phyloP scores from a whole-genome alignment of 2,888 invertebrate species.

The Machimus atricapillus region DNA sequence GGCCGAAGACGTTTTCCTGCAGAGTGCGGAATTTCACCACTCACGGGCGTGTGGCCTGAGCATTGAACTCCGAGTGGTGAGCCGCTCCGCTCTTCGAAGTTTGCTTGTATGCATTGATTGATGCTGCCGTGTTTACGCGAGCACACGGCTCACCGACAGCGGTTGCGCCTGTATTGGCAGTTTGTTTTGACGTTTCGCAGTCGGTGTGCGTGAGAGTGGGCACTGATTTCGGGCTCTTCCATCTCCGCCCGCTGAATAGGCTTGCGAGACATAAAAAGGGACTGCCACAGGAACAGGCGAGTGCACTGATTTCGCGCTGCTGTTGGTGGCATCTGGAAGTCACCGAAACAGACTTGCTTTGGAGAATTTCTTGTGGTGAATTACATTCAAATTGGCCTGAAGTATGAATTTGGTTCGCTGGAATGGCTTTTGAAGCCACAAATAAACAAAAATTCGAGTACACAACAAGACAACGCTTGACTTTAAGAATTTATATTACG shows the following conservation, averaged over 20 bases:
- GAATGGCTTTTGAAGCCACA: no score
- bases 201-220: background rate
- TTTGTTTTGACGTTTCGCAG: background rate
- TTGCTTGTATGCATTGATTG: background rate
- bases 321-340: background rate
- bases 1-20: background rate
- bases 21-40: background rate
- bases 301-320: background rate
- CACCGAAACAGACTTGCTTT: background rate
- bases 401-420: no score
- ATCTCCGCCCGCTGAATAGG: background rate
- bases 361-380: background rate
- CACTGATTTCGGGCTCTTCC: background rate
- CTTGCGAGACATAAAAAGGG: background rate
- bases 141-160: background rate
- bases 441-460: no score
- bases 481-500: no score
- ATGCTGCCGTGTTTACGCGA: background rate
- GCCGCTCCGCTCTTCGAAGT: background rate
- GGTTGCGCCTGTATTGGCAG: background rate
- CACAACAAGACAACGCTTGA: no score
- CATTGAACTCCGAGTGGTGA: background rate
- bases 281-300: background rate
- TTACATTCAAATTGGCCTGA: background rate
- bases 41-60: background rate